These are phyloP conservation scores for Latrodectus geometricus DNA, from an alignment of 1,140 invertebrate species.

Conservation along the genomic window DNA sequence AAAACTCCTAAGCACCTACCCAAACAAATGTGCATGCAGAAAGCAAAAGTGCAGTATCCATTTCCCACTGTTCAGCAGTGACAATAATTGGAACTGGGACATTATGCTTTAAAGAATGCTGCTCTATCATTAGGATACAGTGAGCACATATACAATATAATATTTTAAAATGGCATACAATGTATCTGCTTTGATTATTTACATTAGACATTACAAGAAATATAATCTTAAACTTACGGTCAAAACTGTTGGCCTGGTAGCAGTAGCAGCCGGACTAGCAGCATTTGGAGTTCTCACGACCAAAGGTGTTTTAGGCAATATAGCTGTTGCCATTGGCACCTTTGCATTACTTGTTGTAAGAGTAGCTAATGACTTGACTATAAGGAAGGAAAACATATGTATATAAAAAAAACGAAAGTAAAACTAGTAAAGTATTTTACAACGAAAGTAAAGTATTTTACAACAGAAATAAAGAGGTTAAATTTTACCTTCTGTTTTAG, in stretches of 20 bases:
- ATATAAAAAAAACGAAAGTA: too few species aligned
- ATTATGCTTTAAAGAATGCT: too few species aligned
- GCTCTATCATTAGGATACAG: too few species aligned
- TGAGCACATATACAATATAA: too few species aligned
- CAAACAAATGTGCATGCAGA: too few species aligned
- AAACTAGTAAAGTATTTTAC: neutral
- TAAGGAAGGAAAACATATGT: neutral
- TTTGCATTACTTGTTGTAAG: constrained; percentile 24
- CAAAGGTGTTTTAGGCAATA: constrained; percentile 60
- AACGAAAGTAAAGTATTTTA: neutral
- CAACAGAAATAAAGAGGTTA: neutral
- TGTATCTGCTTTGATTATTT: too few species aligned
- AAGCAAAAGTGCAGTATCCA: too few species aligned
- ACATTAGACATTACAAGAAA: too few species aligned
- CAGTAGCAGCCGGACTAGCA: constrained; percentile 11
- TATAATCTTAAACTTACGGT: constrained; percentile 34
- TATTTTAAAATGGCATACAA: too few species aligned
- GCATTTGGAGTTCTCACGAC: constrained; percentile 54
- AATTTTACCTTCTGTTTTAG: constrained; percentile 53
- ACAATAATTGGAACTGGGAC: too few species aligned
- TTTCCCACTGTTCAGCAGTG: too few species aligned
- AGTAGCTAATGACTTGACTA: constrained; percentile 37
- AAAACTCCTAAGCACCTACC: too few species aligned
- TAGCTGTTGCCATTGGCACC: constrained; percentile 59
- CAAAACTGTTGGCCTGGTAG: constrained; percentile 53